Evolutionary conservation across 1,140 invertebrate genomes (phyloP).

Genomic region (Magallana angulata): DNA sequence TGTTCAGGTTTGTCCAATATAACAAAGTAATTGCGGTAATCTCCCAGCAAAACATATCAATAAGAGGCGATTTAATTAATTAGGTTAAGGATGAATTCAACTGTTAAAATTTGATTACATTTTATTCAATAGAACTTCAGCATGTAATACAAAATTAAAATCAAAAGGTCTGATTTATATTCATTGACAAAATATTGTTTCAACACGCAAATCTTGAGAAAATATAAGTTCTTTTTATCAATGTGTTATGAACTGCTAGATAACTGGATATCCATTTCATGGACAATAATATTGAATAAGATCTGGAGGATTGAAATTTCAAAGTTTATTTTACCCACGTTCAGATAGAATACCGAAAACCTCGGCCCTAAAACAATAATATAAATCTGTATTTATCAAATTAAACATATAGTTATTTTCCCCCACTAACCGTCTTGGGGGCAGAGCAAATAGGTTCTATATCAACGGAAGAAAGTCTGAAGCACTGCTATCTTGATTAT

Average conservation of each 20-base stretch:
- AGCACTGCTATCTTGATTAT: constrained; percentile 23
- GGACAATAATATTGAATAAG: neutral
- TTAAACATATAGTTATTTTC: neutral
- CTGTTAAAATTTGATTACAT: no score
- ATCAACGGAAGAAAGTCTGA: neutral
- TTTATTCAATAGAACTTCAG: no score
- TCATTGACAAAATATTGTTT: no score
- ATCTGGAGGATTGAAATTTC: neutral
- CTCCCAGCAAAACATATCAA: no score
- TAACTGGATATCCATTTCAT: neutral
- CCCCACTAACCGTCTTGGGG: neutral
- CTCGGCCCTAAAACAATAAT: constrained; percentile 15
- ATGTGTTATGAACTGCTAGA: neutral
- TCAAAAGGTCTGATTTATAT: no score
- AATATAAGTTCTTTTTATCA: no score
- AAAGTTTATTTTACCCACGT: constrained; percentile 25
- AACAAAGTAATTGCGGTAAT: no score
- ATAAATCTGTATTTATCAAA: neutral
- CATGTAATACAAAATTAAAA: no score
- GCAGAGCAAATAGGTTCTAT: constrained; percentile 3
- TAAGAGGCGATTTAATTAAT: no score
- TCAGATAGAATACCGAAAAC: neutral
- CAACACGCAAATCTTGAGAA: no score
- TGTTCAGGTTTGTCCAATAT: no score
- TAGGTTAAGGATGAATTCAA: no score